Evolutionary conservation across 1,140 invertebrate species (phyloP).

Genomic region (Vanessa atalanta): DNA sequence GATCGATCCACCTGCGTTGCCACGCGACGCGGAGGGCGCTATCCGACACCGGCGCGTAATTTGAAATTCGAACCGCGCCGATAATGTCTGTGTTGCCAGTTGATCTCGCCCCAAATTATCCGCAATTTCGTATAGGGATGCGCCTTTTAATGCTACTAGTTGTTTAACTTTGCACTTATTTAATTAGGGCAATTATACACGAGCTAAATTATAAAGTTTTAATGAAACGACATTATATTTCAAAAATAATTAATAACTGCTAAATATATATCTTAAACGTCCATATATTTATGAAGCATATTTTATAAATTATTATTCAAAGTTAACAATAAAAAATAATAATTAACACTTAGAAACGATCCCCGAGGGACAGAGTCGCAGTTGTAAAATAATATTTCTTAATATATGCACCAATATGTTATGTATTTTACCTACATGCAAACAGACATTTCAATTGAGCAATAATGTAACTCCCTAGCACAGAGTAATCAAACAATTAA

Average conservation of each 20-base stretch:
- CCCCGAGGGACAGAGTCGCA: constrained; percentile 34
- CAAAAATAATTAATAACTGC: background rate
- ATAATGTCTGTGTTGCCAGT: constrained; percentile 75
- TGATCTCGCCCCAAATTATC: constrained; percentile 62
- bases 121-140: constrained; percentile 56
- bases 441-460: constrained; percentile 57
- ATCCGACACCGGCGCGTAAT: constrained; percentile 76
- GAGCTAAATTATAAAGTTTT: constrained; percentile 22
- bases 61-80: constrained; percentile 74
- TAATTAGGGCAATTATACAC: constrained; percentile 35
- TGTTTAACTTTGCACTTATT: constrained; percentile 23
- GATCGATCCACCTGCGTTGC: constrained; percentile 77
- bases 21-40: constrained; percentile 72
- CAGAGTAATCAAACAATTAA: constrained; percentile 33
- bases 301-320: background rate
- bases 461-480: constrained; percentile 50
- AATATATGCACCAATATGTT: constrained; percentile 54
- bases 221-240: constrained; percentile 19
- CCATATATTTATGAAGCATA: background rate
- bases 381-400: constrained; percentile 53
- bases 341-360: background rate
- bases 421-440: constrained; percentile 57
- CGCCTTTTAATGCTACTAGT: constrained; percentile 49
- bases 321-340: background rate
- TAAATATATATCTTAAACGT: background rate